A percentile compares a stretch with the other conserved stretches of the same genome.
These are phyloP conservation scores for Zosterops borbonicus DNA, from an alignment of 2,113 vertebrate species.

Conservation along the genomic window DNA sequence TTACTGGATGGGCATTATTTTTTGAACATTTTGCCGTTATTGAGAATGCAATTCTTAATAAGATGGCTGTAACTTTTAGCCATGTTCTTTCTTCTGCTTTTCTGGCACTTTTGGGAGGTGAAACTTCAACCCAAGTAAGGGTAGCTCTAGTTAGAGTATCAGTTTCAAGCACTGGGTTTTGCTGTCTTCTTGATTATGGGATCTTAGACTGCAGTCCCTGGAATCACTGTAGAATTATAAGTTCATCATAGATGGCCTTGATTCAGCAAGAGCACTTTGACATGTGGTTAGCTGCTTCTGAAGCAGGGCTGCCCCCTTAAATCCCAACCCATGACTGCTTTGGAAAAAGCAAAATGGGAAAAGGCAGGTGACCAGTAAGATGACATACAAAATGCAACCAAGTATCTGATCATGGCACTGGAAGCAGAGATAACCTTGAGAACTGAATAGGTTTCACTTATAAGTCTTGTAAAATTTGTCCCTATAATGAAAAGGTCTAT, in stretches of 20 bases:
- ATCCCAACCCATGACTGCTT: not conserved
- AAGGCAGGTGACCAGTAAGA: not conserved
- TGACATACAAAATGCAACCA: not conserved
- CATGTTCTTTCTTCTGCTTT: not conserved
- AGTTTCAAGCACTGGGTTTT: not conserved
- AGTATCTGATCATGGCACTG: not conserved
- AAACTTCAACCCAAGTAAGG: not conserved
- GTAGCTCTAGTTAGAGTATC: not conserved
- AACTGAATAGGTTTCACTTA: not conserved
- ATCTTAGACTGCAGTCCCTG: not conserved
- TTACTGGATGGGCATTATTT: not conserved
- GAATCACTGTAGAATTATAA: conserved; percentile 1
- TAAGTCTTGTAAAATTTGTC: not conserved
- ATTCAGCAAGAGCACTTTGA: conserved; percentile 41
- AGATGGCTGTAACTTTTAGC: not conserved
- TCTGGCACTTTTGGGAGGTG: not conserved
- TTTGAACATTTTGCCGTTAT: not conserved
- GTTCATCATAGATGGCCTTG: conserved; percentile 48
- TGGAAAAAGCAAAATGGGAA: not conserved
- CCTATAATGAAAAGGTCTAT: conserved; percentile 25
- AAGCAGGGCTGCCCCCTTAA: not conserved
- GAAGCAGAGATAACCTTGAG: not conserved
- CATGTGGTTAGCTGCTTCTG: not conserved
- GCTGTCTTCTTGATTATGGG: not conserved
- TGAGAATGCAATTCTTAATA: not conserved